Percentiles rank a stretch among this genome's conserved stretches.
phyloP scores from a whole-genome alignment of 2,797 vertebrate genomes.

The Gymnothorax reevesii region DNA sequence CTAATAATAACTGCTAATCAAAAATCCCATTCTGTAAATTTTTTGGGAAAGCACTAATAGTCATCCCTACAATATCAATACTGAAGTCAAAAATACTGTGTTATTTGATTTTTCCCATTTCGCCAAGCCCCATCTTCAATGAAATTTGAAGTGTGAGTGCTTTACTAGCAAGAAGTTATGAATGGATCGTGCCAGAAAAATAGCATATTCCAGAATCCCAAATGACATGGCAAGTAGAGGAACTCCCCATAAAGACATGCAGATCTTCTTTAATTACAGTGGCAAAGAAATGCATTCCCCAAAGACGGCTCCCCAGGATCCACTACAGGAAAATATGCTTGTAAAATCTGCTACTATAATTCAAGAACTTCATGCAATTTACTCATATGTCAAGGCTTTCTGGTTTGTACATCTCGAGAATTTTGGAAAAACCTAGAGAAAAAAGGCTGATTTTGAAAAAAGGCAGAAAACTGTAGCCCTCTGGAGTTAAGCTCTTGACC shows the following conservation, averaged over 20 bases:
- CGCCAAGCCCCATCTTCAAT: not conserved
- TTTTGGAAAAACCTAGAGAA: too few relatives aligned
- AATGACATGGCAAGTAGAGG: not conserved
- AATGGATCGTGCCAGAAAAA: not conserved
- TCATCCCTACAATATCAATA: too few relatives aligned
- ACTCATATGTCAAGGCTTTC: not conserved
- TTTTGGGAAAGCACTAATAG: too few relatives aligned
- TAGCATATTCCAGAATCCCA: not conserved
- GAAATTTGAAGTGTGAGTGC: not conserved
- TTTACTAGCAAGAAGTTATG: not conserved
- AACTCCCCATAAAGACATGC: not conserved
- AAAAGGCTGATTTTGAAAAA: too few relatives aligned
- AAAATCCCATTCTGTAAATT: too few relatives aligned
- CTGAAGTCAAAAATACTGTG: too few relatives aligned
- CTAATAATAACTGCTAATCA: too few relatives aligned
- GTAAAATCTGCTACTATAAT: not conserved
- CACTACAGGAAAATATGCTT: not conserved
- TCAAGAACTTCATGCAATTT: not conserved
- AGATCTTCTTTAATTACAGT: not conserved
- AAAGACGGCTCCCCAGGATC: not conserved
- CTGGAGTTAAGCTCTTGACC: too few relatives aligned
- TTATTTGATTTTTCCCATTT: too few relatives aligned
- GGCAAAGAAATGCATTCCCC: not conserved
- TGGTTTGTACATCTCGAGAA: too few relatives aligned
- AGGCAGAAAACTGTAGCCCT: too few relatives aligned